Percentiles rank a stretch among this genome's conserved stretches.
These are phyloP conservation scores for Hydrolagus affinis DNA, from an alignment of 2,113 vertebrate genomes.

Conservation along the genomic window DNA sequence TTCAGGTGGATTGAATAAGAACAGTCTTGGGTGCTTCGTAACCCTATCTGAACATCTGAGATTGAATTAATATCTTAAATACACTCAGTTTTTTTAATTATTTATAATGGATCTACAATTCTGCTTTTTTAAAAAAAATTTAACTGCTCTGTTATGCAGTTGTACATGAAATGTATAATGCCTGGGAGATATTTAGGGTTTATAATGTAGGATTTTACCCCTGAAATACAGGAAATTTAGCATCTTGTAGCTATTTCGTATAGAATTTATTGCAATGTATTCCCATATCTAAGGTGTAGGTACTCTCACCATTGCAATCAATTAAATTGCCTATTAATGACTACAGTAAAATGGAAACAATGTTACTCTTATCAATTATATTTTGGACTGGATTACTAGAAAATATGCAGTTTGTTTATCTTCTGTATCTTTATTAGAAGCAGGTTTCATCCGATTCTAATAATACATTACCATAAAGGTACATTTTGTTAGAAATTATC, in stretches of 20 bases:
- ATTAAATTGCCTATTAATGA: too few species aligned
- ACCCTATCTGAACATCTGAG: not conserved
- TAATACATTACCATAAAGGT: not conserved
- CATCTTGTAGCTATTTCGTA: too few species aligned
- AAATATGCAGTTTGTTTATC: too few species aligned
- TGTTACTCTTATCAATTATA: not conserved
- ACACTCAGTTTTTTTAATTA: not conserved
- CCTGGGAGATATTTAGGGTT: not conserved
- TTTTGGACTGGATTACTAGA: not conserved
- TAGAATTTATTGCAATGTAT: too few species aligned
- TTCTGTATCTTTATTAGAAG: not conserved
- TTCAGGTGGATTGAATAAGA: not conserved
- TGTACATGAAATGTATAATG: not conserved
- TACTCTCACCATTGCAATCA: too few species aligned
- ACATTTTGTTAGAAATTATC: not conserved
- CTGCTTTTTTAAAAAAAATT: not conserved
- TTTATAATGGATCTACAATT: not conserved
- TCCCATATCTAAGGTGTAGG: too few species aligned
- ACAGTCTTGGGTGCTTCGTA: not conserved
- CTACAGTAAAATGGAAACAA: too few species aligned
- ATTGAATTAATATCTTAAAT: constrained; percentile 2
- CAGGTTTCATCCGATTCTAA: not conserved
- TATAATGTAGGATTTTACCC: too few species aligned
- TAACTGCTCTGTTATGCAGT: not conserved
- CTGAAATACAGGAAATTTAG: too few species aligned